Conservation (phyloP, 2,797 vertebrate genomes). For the Balearica regulorum region DNA sequence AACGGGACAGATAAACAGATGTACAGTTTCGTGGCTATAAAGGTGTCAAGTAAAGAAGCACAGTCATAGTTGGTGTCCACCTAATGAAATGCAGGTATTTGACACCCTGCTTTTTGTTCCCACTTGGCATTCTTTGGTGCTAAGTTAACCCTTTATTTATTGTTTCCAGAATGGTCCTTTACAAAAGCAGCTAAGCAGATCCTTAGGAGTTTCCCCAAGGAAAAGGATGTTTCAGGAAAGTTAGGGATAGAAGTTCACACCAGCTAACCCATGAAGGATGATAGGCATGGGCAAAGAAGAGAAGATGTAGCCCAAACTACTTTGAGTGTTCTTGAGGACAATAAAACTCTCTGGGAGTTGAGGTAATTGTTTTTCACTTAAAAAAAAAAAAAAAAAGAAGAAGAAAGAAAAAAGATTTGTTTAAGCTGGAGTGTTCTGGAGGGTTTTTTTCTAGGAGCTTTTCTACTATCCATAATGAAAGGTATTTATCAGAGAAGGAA, state of each 20-base stretch:
- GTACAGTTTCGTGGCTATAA: background rate
- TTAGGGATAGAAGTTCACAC: background rate
- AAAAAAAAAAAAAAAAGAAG: background rate
- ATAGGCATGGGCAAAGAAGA: background rate
- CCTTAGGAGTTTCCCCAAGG: background rate
- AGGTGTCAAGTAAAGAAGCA: conserved; percentile 20
- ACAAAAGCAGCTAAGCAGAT: background rate
- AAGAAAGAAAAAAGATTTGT: background rate
- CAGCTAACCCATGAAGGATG: background rate
- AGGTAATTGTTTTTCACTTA: background rate
- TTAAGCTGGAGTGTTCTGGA: background rate
- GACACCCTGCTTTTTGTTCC: background rate
- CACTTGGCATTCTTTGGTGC: background rate
- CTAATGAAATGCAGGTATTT: conserved; percentile 3
- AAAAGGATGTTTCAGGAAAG: background rate
- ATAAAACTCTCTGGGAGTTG: background rate
- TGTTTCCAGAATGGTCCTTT: background rate
- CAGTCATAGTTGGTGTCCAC: background rate
- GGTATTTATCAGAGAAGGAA: background rate
- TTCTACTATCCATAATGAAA: background rate
- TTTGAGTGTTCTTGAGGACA: background rate
- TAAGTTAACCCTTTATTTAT: background rate
- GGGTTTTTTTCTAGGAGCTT: background rate
- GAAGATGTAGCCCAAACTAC: background rate
- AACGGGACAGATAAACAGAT: background rate